These are phyloP conservation scores for Synanthedon vespiformis DNA, from an alignment of 2,888 invertebrate genomes.

Conservation along the genomic window DNA sequence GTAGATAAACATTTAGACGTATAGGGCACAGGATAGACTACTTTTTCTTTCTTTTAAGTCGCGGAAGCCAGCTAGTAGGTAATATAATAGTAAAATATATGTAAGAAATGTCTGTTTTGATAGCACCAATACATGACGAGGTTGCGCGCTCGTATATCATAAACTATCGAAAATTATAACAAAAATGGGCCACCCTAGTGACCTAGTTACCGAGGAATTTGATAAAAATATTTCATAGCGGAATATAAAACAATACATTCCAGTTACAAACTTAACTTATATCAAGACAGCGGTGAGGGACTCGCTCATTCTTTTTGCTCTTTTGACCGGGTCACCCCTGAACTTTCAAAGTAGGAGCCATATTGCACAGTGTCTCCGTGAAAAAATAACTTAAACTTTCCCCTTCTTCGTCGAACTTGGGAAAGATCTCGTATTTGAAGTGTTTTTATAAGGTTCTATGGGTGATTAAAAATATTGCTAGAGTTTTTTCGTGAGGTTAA, in stretches of 20 bases:
- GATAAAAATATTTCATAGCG: constrained; percentile 2
- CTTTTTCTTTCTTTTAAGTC: too few species aligned
- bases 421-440: constrained; percentile 24
- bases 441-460: constrained; percentile 9
- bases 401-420: constrained; percentile 23
- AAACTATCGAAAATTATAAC: not conserved
- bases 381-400: constrained; percentile 43
- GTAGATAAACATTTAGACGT: too few species aligned
- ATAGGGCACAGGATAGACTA: too few species aligned
- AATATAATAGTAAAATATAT: too few species aligned
- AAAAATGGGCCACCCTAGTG: not conserved
- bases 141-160: not conserved
- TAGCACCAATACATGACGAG: too few species aligned
- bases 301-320: constrained; percentile 35
- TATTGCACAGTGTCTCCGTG: constrained; percentile 41
- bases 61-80: too few species aligned
- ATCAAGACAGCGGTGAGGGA: constrained; percentile 27
- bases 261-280: constrained; percentile 23
- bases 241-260: constrained; percentile 12
- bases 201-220: constrained; percentile 3
- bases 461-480: not conserved
- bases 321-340: constrained; percentile 46
- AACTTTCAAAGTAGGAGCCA: constrained; percentile 37
- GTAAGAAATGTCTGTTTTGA: too few species aligned
- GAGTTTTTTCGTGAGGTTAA: not conserved